A percentile compares a stretch with the other conserved stretches of the same genome.
Evolutionary conservation across 2,113 vertebrate species (phyloP).

Genomic region (Boleophthalmus pectinirostris): DNA sequence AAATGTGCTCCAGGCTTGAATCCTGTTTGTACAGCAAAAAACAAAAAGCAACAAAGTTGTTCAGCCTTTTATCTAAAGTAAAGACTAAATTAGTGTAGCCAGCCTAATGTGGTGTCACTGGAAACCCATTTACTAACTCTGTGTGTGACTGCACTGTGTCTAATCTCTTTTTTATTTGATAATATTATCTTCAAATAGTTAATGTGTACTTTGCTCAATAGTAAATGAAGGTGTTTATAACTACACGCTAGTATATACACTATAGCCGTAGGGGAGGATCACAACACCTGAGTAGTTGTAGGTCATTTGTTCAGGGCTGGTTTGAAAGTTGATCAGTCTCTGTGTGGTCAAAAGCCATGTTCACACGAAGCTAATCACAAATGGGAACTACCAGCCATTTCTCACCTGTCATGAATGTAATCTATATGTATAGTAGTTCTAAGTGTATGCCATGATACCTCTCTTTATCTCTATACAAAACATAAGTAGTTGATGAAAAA

Average conservation of each 20-base stretch:
- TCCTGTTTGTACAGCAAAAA: no score
- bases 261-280: slow-evolving; percentile 16
- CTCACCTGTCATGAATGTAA: slow-evolving; percentile 12
- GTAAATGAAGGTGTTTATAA: slow-evolving; percentile 2
- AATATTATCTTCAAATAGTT: background rate
- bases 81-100: no score
- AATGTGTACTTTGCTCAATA: background rate
- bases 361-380: slow-evolving; percentile 26
- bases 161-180: background rate
- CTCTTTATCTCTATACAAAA: background rate
- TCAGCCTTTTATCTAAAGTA: no score
- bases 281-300: slow-evolving; percentile 25
- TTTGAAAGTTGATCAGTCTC: slow-evolving; percentile 14
- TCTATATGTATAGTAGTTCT: background rate
- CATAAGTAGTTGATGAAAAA: background rate
- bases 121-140: background rate
- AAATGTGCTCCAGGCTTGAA: no score
- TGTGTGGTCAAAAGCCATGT: slow-evolving; percentile 7
- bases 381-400: slow-evolving; percentile 1
- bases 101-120: no score
- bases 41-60: no score
- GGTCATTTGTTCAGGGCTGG: slow-evolving; percentile 15
- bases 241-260: background rate
- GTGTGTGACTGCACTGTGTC: background rate
- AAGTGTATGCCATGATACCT: background rate